Evolutionary conservation across 2,888 invertebrate species (phyloP), one percentile per base, ranked within the genome.

Genomic region (Drosophila limbata): DNA sequence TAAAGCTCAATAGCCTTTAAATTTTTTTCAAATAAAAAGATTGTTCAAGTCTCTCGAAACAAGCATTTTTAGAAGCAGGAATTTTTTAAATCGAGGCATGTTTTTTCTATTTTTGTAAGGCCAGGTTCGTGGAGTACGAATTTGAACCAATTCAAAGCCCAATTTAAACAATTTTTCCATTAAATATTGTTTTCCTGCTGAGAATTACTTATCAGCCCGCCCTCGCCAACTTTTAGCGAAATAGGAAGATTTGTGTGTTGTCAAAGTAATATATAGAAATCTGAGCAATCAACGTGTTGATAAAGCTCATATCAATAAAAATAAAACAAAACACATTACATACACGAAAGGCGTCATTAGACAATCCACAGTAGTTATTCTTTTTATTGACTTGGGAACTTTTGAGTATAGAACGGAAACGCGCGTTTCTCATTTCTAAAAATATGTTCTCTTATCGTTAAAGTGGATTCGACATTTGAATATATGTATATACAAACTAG

Each of bases 351-450:
- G 42, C 21, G 21, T 55, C 55, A 35, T 21, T 44, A 31, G 15
- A 44, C 33, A 33, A 56, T 56, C 21, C 55, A 56, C 55, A 56
- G 55, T 56, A 55, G 42, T 55, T 11, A 56, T 56, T 56, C 55
- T 15, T 33, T 55, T 56, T 56, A 56, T 56, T 56, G 55, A 56
- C 44, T 56, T 56, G 35, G 55, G 55, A 56, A 56, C 55, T 35
- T 56, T 51, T 21, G 25, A 33, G 44, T 17, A 37, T 48, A 31
- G 60, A 42, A 51, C 37, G 17, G 52, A 60, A 60, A 50, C 39
- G 35, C 13, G 9, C n/a, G 52, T 40, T 40, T 47, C 51, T 21
- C 35, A 56, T 44, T 44, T 44, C 55, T 35, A 25, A 33, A 44
- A 25, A 44, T 33, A 44, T 35, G 42, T 56, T 44, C 55, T 55